These are phyloP conservation scores for Uloborus diversus DNA, from an alignment of 1,140 invertebrate genomes.

Conservation along the genomic window DNA sequence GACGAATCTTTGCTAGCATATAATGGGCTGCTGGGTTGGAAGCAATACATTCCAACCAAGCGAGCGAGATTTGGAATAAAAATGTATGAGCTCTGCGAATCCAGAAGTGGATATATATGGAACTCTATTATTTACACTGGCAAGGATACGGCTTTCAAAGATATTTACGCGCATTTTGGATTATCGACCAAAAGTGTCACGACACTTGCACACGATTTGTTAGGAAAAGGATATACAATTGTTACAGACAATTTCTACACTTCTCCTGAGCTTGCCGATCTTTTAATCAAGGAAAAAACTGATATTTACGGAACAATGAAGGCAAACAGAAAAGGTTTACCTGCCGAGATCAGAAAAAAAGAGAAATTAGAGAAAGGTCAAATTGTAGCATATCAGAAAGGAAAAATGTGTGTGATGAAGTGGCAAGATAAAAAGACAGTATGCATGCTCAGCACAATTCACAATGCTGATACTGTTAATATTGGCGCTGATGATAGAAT, in stretches of 20 bases:
- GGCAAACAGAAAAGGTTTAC: constrained; percentile 1
- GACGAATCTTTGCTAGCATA: background rate
- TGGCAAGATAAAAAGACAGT: background rate
- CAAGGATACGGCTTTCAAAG: background rate
- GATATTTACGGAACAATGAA: background rate
- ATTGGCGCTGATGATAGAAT: background rate
- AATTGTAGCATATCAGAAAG: background rate
- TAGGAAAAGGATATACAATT: background rate
- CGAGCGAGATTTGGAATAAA: background rate
- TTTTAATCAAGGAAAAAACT: background rate
- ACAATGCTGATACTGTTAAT: background rate
- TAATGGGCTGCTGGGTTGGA: background rate
- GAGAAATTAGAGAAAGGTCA: background rate
- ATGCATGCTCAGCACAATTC: background rate
- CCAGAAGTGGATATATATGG: background rate
- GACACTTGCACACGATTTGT: background rate
- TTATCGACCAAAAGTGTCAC: background rate
- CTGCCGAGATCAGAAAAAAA: background rate
- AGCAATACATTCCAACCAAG: background rate
- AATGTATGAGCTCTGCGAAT: background rate
- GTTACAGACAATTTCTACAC: background rate
- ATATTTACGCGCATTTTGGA: background rate
- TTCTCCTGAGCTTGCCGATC: background rate
- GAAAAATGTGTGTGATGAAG: background rate
- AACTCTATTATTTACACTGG: background rate